These are phyloP conservation scores for Drosophila parabipectinata DNA, from an alignment of 1,140 invertebrate genomes.

Conservation along the genomic window DNA sequence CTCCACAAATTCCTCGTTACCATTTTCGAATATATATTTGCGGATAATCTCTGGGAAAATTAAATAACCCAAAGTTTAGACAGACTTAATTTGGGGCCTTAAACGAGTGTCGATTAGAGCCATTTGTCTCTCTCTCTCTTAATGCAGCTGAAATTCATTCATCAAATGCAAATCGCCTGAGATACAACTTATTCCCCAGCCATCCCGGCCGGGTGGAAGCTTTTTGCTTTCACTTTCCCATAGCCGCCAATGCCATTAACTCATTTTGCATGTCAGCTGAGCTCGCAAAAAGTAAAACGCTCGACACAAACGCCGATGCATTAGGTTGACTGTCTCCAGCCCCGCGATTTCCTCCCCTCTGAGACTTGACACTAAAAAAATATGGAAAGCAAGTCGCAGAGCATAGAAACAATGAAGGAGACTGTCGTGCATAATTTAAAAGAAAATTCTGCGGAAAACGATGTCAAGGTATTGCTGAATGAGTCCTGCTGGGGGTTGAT, in stretches of 20 bases:
- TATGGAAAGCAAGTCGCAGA: constrained; percentile 26
- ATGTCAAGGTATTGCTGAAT: constrained; percentile 59
- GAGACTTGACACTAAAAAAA: constrained; percentile 57
- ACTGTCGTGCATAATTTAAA: constrained; percentile 56
- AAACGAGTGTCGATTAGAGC: constrained; percentile 7
- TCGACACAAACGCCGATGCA: constrained; percentile 41
- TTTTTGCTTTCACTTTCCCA: constrained; percentile 38
- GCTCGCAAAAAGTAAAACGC: constrained; percentile 39
- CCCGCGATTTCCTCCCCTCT: constrained; percentile 2
- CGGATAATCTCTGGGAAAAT: constrained; percentile 16
- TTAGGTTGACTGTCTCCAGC: constrained; percentile 34
- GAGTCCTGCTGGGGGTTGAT: constrained; percentile 21
- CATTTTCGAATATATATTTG: constrained; percentile 15
- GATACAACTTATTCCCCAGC: constrained; percentile 23
- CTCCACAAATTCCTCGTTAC: constrained; percentile 7
- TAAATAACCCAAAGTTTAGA: constrained; percentile 18
- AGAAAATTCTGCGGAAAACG: constrained; percentile 40
- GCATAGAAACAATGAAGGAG: constrained; percentile 48
- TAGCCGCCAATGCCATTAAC: constrained; percentile 54
- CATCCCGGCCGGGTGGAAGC: constrained; percentile 2
- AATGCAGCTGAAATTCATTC: constrained; percentile 32
- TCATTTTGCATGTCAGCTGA: constrained; percentile 56
- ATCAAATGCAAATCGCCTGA: constrained; percentile 38
- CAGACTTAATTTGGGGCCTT: not conserved
- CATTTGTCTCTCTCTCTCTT: not conserved